Percentiles rank a stretch among this genome's conserved stretches.
phyloP scores from a whole-genome alignment of 2,797 vertebrate species.

The Lemur catta region DNA sequence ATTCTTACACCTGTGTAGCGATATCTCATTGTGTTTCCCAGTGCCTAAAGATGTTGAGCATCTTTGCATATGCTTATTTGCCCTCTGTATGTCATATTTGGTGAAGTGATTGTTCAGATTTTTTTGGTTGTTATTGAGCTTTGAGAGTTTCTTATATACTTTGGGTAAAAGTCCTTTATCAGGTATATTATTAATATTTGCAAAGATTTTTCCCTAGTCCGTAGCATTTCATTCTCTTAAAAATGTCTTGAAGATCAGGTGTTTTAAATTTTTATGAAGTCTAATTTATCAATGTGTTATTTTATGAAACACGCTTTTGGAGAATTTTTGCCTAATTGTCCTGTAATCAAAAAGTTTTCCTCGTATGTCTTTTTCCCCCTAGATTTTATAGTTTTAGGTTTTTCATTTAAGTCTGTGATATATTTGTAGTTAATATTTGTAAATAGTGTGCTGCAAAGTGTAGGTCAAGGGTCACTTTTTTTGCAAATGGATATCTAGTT shows the following conservation, averaged over 20 bases:
- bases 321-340: not conserved
- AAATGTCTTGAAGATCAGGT: not conserved
- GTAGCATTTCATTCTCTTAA: not conserved
- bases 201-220: not conserved
- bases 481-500: not conserved
- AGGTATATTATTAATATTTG: not conserved
- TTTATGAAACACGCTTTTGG: constrained; percentile 33
- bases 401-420: constrained; percentile 1
- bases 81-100: not conserved
- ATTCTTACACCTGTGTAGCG: not conserved
- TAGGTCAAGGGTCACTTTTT: not conserved
- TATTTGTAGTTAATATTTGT: constrained; percentile 44
- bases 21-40: not conserved
- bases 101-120: not conserved
- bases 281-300: constrained; percentile 16
- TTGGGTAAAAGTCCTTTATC: not conserved
- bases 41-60: not conserved
- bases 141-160: constrained; percentile 1
- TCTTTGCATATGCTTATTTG: not conserved
- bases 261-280: not conserved
- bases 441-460: not conserved
- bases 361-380: not conserved
- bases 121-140: not conserved
- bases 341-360: not conserved
- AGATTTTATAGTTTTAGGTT: not conserved